These are phyloP conservation scores for Zosterops japonicus DNA, from an alignment of 2,113 vertebrate species.

Conservation along the genomic window DNA sequence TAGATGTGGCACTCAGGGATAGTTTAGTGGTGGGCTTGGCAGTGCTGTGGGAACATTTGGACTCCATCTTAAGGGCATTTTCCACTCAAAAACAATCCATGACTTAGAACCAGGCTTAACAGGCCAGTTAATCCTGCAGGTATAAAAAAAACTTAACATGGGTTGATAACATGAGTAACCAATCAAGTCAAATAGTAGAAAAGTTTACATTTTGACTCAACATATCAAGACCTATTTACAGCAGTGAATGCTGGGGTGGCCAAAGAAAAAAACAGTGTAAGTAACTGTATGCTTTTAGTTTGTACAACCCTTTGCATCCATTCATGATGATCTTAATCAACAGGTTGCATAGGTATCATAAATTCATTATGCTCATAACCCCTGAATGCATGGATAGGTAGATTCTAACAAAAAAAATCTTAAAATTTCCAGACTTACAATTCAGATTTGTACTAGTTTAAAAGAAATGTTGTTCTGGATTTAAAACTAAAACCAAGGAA, in stretches of 20 bases:
- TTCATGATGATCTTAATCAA: neutral
- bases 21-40: neutral
- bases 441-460: neutral
- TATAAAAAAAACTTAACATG: neutral
- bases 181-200: neutral
- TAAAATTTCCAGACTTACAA: neutral
- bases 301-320: neutral
- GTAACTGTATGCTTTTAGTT: neutral
- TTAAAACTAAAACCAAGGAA: slow-evolving; percentile 7
- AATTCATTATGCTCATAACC: neutral
- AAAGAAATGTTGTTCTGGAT: neutral
- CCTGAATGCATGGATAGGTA: neutral
- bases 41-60: neutral
- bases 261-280: neutral
- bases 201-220: neutral
- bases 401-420: neutral
- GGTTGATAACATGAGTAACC: neutral
- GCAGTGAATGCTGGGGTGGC: neutral
- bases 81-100: neutral
- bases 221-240: neutral
- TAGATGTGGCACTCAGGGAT: neutral
- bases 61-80: neutral
- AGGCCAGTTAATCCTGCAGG: neutral
- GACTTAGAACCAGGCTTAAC: neutral
- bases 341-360: neutral